These are phyloP conservation scores for Margarornis squamiger DNA, from an alignment of 2,797 vertebrate species.

Conservation along the genomic window DNA sequence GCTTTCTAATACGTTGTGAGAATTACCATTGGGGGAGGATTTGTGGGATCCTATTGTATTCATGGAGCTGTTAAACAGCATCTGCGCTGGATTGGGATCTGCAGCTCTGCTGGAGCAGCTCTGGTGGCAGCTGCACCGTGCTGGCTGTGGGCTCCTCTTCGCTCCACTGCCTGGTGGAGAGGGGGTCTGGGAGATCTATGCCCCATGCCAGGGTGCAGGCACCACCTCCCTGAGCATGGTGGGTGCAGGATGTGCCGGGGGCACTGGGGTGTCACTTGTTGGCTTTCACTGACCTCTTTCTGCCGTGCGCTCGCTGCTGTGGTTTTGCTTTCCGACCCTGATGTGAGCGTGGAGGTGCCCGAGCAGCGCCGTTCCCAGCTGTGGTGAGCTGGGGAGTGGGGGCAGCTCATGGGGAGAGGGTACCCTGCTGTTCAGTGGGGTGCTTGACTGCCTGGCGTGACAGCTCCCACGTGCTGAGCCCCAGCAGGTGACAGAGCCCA, in stretches of 20 bases:
- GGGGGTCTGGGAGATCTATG: accelerated
- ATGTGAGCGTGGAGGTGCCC: background rate
- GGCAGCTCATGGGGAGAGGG: background rate
- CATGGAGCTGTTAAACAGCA: conserved; percentile 3
- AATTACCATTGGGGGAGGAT: conserved; percentile 8
- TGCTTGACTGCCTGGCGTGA: accelerated
- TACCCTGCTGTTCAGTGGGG: accelerated
- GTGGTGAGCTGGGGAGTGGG: background rate
- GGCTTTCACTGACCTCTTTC: background rate
- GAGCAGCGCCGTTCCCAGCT: background rate
- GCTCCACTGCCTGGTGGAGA: accelerated
- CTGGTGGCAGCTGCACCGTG: background rate
- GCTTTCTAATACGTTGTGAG: conserved; percentile 6
- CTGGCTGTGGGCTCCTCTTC: background rate
- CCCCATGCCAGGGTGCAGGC: accelerated
- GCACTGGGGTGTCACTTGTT: accelerated
- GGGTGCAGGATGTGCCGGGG: background rate
- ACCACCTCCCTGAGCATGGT: accelerated
- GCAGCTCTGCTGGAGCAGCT: background rate
- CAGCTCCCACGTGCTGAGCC: background rate
- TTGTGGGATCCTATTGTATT: conserved; percentile 28
- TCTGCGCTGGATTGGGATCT: background rate
- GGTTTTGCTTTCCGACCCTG: background rate
- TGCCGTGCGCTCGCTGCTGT: background rate
- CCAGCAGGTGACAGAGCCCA: background rate